Evolutionary conservation across 2,888 invertebrate species (phyloP), one percentile per base, ranked within the genome.

Genomic region (Pemphredon lugubris): DNA sequence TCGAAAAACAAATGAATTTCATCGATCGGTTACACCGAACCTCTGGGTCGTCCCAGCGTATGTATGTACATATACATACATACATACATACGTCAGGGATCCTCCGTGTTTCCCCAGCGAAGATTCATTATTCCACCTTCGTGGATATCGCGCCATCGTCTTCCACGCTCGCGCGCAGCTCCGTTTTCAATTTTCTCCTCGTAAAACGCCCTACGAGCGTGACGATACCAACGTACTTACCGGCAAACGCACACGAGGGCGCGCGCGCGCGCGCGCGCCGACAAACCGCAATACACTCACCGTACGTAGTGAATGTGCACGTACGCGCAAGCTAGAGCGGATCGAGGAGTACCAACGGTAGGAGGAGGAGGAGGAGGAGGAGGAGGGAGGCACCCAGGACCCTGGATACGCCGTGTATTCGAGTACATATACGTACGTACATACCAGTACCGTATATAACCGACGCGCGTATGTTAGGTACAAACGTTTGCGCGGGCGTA

Each of bases 151-250:
- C 64, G 69, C 65, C 65, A 54, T 67, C 68, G 71, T 75, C 75
- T 78, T 78, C 75, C 77, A 47, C 69, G 69, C 69, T 78, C 63
- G 42, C 73, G 67, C 67, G 61, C 57, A 23, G 64, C 70, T 72
- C 73, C 71, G 78, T 77, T 83, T 82, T 73, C 79, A 82, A 79
- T 83, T 79, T 81, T 79, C 78, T 72, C 71, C 74, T 72, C 73
- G 75, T 68, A 75, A 82, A 75, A 69, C 72, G 44, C 21, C 23
- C 40, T 63, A 20, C 58, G 64, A 66, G 63, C 63, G 63, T 68
- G 69, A 76, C 73, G 73, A 66, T 66, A 66, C 77, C 34, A 16
- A 4, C 30, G 32, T 50, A 61, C 55, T 57, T 14, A 16, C 6
- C 40, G 9, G 34, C n/a, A 34, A 34, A 34, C 34, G 14, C 16